These are phyloP conservation scores for Oxyteleia sp. DNA, from an alignment of 2,888 invertebrate genomes.

Conservation along the genomic window DNA sequence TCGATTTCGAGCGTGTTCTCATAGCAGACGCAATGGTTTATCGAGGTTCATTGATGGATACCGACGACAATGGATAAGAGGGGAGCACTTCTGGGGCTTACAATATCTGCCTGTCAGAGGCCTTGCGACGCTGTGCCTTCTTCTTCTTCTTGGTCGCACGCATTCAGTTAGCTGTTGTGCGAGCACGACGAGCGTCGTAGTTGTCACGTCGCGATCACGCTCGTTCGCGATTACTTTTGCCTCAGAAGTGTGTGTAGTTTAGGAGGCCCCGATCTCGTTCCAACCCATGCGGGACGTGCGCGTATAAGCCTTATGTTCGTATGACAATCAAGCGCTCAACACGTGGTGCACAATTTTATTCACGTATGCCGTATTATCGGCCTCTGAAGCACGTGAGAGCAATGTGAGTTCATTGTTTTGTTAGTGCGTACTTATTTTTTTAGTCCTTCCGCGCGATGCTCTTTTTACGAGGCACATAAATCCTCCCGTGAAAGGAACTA, in stretches of 20 bases:
- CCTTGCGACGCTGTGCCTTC: slow-evolving; percentile 66
- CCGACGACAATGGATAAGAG: slow-evolving; percentile 65
- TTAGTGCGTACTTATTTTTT: slow-evolving; percentile 5
- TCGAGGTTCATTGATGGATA: slow-evolving; percentile 71
- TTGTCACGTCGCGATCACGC: slow-evolving; percentile 30
- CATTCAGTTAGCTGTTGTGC: slow-evolving; percentile 68
- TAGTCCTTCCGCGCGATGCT: not conserved
- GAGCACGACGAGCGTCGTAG: slow-evolving; percentile 54
- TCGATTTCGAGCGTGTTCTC: slow-evolving; percentile 67
- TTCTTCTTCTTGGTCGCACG: slow-evolving; percentile 67
- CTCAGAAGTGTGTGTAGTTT: slow-evolving; percentile 3
- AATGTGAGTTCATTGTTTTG: slow-evolving; percentile 45
- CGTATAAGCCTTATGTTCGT: slow-evolving; percentile 10
- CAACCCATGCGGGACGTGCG: not conserved
- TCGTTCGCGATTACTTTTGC: slow-evolving; percentile 27
- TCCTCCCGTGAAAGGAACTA: not conserved
- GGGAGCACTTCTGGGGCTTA: slow-evolving; percentile 72
- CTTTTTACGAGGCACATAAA: not conserved
- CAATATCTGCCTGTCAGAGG: slow-evolving; percentile 68
- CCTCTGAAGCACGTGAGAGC: slow-evolving; percentile 37
- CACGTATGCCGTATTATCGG: slow-evolving; percentile 17
- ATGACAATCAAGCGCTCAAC: slow-evolving; percentile 21
- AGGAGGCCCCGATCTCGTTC: not conserved
- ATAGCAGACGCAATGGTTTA: slow-evolving; percentile 65
- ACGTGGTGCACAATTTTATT: slow-evolving; percentile 42